Evolutionary conservation across 1,140 invertebrate species (phyloP).

Genomic region (Plectrocnemia conspersa): DNA sequence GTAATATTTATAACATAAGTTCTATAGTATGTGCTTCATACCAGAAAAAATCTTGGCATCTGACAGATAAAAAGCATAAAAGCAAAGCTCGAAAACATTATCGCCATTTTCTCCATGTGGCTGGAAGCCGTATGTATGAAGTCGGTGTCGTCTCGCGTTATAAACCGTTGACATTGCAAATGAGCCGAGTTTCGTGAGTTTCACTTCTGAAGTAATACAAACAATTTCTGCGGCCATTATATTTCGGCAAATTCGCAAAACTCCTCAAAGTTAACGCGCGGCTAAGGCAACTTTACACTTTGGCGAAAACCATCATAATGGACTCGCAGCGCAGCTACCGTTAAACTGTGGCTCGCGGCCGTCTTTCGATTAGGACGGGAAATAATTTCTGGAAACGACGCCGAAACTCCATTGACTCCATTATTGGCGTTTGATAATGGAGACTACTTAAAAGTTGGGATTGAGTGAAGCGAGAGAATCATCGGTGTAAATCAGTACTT

Average conservation of each 20-base stretch:
- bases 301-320: constrained; percentile 26
- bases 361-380: neutral
- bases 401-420: constrained; percentile 1
- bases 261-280: constrained; percentile 17
- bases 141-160: neutral
- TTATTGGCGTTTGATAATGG: too few relatives aligned
- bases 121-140: too few relatives aligned
- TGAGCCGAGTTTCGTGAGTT: constrained; percentile 14
- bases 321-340: neutral
- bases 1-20: too few relatives aligned
- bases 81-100: too few relatives aligned
- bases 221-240: constrained; percentile 27
- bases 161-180: constrained; percentile 18
- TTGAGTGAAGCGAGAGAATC: too few relatives aligned
- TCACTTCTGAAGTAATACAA: constrained; percentile 21
- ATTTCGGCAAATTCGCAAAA: constrained; percentile 21
- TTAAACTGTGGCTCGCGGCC: neutral
- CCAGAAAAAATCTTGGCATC: too few relatives aligned
- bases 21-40: too few relatives aligned
- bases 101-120: too few relatives aligned
- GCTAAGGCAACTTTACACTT: constrained; percentile 31
- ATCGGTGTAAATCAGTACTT: too few relatives aligned
- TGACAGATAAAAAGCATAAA: too few relatives aligned
- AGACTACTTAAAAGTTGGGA: too few relatives aligned
- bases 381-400: constrained; percentile 4